A percentile compares a stretch with the other conserved stretches of the same genome.
Evolutionary conservation across 2,888 invertebrate species (phyloP).

Genomic region (Coenonympha glycerion): DNA sequence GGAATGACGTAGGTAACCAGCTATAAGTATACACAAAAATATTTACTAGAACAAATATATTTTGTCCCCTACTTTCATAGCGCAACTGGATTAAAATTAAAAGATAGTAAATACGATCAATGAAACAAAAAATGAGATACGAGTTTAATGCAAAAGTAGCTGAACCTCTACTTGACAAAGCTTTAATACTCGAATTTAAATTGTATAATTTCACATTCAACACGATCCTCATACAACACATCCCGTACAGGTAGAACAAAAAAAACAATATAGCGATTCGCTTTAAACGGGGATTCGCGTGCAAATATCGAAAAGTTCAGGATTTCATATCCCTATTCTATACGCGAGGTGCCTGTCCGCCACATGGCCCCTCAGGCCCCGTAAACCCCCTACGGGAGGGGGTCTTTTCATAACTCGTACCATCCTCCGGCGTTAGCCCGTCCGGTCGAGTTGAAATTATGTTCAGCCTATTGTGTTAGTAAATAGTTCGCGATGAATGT

Average conservation of each 20-base stretch:
- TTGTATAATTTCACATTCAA: constrained; percentile 1
- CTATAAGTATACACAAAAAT: no score
- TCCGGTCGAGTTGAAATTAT: constrained; percentile 25
- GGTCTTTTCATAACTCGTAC: constrained; percentile 24
- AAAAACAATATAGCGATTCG: constrained; percentile 36
- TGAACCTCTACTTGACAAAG: not conserved
- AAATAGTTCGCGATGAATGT: constrained; percentile 24
- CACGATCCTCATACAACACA: constrained; percentile 6
- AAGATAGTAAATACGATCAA: no score
- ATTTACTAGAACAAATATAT: no score
- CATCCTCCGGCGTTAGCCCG: constrained; percentile 27
- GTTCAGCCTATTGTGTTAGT: constrained; percentile 27
- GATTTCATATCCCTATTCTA: constrained; percentile 44
- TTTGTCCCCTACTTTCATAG: no score
- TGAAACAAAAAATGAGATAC: not conserved
- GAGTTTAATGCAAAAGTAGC: not conserved
- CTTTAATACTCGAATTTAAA: constrained; percentile 2
- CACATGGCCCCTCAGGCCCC: not conserved
- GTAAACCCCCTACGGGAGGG: constrained; percentile 9
- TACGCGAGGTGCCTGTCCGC: constrained; percentile 1
- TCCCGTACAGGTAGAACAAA: constrained; percentile 26
- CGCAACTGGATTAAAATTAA: no score
- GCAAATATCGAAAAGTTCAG: constrained; percentile 50
- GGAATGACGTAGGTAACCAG: no score
- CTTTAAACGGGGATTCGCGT: constrained; percentile 33